Base-by-base conservation (phyloP, 2,113 vertebrate species). In the Sphyrna mokarran region DNA sequence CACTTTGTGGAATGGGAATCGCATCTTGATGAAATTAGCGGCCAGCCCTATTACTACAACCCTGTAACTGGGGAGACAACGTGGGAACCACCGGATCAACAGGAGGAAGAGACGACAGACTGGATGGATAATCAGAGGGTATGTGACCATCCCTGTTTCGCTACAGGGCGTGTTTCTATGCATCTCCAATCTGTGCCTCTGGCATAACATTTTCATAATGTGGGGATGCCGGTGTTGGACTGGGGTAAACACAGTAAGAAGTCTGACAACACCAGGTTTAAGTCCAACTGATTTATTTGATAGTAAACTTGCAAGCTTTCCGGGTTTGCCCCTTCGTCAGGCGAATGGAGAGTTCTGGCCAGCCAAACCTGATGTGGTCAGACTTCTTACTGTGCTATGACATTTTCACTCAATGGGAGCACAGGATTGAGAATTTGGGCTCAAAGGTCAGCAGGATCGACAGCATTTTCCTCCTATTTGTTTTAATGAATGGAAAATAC, bases 21-120 rank as follows among this genome's bases (percentile, higher is more conserved):
- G 96, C 96, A 98, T 95, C 95, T 98, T 97, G 99, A 99, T 93
- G 98, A 98, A 96, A 97, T 87, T 96, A 98, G 98, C 80, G 98
- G 98, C 86, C 97, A 97, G 37, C 97, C 98, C 26, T 99, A 99
- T 96, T 99, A 98, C 98, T 99, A 99, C 97, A 99, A 99, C 96
- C 95, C 97, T 0, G 97, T 98, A 96, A 99, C 98, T 0, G 98
- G 99, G 66, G 98, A 99, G 97, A 98, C 98, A 3, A 98, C 98
- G 96, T 99, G 99, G 99, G 98, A 99, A 95, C 98, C 97, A n/a
- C 98, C 98, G 0, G 97, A 97, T 37, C 87, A 43, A 0, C 96
- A 96, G 72, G 96, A 97, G 85, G 96, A 0, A 96, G 97, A 97
- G 1, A 97, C 40, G 2, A 26, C 96, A 96, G 95, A 96, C 93